A percentile compares a stretch with the other conserved stretches of the same genome.
These are phyloP conservation scores for Patella pellucida DNA, from an alignment of 2,888 invertebrate species.

Conservation along the genomic window DNA sequence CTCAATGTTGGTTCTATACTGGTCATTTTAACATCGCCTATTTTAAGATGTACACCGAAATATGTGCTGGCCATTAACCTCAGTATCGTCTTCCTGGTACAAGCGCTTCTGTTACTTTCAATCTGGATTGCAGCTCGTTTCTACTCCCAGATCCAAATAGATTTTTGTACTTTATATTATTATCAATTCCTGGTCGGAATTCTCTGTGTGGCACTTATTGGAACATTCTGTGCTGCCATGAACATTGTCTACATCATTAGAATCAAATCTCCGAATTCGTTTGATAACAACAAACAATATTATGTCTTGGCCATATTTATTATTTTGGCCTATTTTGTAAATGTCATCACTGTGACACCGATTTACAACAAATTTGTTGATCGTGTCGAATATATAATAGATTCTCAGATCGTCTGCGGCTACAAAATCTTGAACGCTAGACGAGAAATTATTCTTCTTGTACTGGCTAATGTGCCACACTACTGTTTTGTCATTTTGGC, in stretches of 20 bases:
- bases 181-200: background rate
- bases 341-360: background rate
- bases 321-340: background rate
- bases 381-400: background rate
- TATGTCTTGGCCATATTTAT: background rate
- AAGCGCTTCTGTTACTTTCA: background rate
- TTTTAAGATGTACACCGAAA: background rate
- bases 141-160: background rate
- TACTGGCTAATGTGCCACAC: background rate
- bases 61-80: background rate
- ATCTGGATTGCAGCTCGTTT: background rate
- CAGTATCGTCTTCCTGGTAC: background rate
- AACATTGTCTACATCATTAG: background rate
- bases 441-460: background rate
- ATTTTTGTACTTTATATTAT: background rate
- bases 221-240: background rate
- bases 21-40: background rate
- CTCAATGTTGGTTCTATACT: background rate
- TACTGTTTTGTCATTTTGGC: background rate
- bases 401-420: background rate
- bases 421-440: background rate
- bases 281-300: background rate
- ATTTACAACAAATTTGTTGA: background rate
- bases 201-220: background rate
- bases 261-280: background rate